Base-by-base conservation (phyloP, 2,888 invertebrate species). In the Ophion slaviceki region DNA sequence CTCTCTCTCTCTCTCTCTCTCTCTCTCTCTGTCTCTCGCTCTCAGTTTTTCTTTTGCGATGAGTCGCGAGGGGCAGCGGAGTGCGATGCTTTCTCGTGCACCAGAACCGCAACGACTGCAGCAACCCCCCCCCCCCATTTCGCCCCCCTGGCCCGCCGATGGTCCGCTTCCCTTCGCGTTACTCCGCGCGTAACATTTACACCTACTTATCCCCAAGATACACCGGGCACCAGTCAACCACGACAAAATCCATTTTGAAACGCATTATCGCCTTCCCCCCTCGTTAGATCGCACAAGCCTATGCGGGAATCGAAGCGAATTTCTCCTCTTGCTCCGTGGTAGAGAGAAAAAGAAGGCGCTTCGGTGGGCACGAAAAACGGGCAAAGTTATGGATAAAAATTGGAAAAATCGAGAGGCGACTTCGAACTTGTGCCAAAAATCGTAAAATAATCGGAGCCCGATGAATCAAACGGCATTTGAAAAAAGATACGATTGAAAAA, bases 221-320 rank as follows among this genome's bases (percentile, higher is more conserved):
- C 80, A 72, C 78, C 66, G 75, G 71, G 59, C 71, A 83, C 80
- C 86, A 85, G 32, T 57, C 24, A 32, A 62, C 20, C 66, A 86
- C 70, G 53, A 47, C 4, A 67, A 74, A 75, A 85, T 24, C 88
- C 88, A 89, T 89, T 91, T 90, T 90, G 84, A 88, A 90, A 91
- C 88, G 90, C 86, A 92, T 93, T 93, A 92, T 92, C 91, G 90
- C 89, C 84, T 88, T 88, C 88, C 88, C 74, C 86, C 61, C 14
- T 36, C 14, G 24, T 62, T 74, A 14, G 1, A 0, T 28, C 24
- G 8, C 61, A 6, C 14, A n/a, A 47, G 24, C 11, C 5, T 5
- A 24, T 68, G 4, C 36, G 32, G 36, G 24, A 24, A 47, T 47
- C 40, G 45, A 20, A 8, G 14, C 7, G 32, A 64, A 17, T 64